Base-by-base conservation (phyloP, 2,888 invertebrate genomes). In the Trachelus iudaicus region DNA sequence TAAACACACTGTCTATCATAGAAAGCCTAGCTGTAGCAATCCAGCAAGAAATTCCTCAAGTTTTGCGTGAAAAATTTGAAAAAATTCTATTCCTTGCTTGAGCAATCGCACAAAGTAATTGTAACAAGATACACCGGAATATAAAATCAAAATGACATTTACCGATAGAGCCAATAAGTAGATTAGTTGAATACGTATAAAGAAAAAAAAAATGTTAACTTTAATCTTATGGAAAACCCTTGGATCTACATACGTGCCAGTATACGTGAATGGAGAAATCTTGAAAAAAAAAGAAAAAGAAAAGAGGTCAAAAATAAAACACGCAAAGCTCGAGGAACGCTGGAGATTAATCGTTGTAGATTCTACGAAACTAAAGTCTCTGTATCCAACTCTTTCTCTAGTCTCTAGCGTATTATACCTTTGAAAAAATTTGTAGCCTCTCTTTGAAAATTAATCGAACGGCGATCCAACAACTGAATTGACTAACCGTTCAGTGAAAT, bases 1-100 rank as follows among this genome's bases (percentile, higher is more conserved):
- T 80, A 84, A 83, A 84, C 81, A 84, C 86, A 86, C 85, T 84
- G 83, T 86, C 85, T 87, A 83, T 85, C 79, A 81, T 86, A 85
- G 85, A 71, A 81, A 81, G 82, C 75, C 81, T 86, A 87, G 85
- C 82, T 83, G 81, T 85, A 86, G 83, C 80, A 78, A 81, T 78
- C 79, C 82, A 81, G 83, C 77, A 71, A 80, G 79, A 73, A 79
- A 80, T 82, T 85, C 83, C 83, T 84, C 83, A 81, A 85, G 82
- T 82, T 77, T 73, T 31, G 31, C 68, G 30, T 30, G 23, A 37
- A 56, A 23, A 23, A 23, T 56, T 15, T 56, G 6, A 2, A 40
- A 40, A 56, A 56, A 23, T 15, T 56, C 23, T 9, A 56, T 56
- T 56, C 56, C 23, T 9, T 2, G 40, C 4, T 40, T 23, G 23